Evolutionary conservation across 2,888 invertebrate genomes (phyloP).

Genomic region (Thysanoteuthis rhombus): DNA sequence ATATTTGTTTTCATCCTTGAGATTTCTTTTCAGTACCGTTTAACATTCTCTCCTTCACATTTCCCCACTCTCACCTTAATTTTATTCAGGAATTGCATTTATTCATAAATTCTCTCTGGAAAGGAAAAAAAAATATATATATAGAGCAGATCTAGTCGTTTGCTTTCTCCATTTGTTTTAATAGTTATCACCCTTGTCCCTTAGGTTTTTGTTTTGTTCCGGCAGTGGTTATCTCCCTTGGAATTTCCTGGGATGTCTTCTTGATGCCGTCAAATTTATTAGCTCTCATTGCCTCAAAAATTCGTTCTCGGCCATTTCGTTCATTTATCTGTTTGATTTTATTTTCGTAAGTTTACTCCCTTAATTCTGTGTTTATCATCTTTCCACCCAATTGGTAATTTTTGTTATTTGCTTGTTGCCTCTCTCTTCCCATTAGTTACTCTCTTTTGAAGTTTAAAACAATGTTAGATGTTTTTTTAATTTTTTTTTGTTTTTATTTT

Average conservation of each 20-base stretch:
- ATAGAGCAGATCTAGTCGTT: not conserved
- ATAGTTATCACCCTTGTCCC: not conserved
- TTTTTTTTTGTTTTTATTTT: no score
- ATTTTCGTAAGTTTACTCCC: no score
- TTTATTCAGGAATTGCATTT: not conserved
- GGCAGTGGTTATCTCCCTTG: not conserved
- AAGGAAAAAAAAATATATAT: no score
- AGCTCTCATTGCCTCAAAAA: not conserved
- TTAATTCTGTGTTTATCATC: no score
- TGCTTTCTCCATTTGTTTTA: not conserved
- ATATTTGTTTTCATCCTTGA: not conserved
- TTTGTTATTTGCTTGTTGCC: no score
- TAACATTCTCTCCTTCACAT: not conserved
- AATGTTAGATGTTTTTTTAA: no score
- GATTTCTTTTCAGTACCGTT: not conserved
- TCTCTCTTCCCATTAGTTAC: no score
- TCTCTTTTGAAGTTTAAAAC: no score
- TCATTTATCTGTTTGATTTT: no score
- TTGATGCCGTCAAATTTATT: not conserved
- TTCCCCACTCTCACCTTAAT: not conserved
- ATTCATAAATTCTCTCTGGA: not conserved
- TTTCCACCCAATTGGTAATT: no score
- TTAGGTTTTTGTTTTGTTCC: not conserved
- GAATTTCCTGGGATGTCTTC: not conserved
- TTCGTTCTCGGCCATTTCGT: not conserved